phyloP scores from a whole-genome alignment of 2,888 invertebrate species.

The Pharmacophagus antenor region DNA sequence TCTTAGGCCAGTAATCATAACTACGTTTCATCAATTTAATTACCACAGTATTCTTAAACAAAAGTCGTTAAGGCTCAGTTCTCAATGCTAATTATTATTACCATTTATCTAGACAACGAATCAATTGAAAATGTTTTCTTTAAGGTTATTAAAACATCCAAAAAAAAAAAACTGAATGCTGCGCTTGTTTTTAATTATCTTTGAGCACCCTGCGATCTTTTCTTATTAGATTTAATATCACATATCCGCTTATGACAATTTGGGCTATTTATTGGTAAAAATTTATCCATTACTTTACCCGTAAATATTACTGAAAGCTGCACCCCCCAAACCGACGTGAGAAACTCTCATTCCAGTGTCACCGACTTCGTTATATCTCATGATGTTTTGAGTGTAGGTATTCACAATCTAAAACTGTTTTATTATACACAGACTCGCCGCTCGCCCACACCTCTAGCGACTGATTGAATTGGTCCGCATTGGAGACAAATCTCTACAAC shows the following conservation, averaged over 20 bases:
- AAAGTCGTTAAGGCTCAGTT: constrained; percentile 4
- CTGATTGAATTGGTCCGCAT: constrained; percentile 16
- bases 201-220: constrained; percentile 20
- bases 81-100: background rate
- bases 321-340: constrained; percentile 87
- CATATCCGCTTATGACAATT: background rate
- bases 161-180: background rate
- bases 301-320: constrained; percentile 86
- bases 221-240: background rate
- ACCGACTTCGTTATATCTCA: constrained; percentile 88
- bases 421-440: constrained; percentile 4
- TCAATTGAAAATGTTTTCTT: no score
- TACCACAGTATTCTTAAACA: constrained; percentile 2
- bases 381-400: constrained; percentile 45
- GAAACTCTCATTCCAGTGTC: constrained; percentile 87
- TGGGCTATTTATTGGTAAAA: background rate
- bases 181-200: background rate
- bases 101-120: no score
- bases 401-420: background rate
- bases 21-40: background rate
- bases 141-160: background rate
- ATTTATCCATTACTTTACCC: constrained; percentile 75
- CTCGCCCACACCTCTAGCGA: constrained; percentile 12
- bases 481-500: constrained; percentile 11
- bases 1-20: background rate